These are phyloP conservation scores for Anguilla obscura DNA, from an alignment of 2,797 vertebrate species.

Conservation along the genomic window DNA sequence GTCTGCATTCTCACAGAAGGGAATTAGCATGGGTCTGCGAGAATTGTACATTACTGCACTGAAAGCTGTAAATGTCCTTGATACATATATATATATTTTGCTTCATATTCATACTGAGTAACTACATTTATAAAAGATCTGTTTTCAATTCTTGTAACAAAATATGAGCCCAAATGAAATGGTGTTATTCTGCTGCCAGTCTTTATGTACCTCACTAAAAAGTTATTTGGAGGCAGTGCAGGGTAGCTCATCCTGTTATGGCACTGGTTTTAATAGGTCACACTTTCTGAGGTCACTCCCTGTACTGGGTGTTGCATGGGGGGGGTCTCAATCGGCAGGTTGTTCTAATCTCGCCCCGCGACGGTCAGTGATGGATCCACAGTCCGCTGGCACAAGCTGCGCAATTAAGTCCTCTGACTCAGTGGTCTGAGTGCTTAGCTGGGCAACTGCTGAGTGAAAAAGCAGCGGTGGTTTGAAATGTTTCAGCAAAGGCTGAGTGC, in stretches of 20 bases:
- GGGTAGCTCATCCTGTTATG: background rate
- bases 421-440: background rate
- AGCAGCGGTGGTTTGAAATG: too few species aligned
- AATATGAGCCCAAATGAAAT: background rate
- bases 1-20: background rate
- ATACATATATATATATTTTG: background rate
- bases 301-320: background rate
- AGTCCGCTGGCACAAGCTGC: background rate
- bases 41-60: background rate
- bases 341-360: background rate
- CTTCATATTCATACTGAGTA: background rate
- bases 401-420: background rate
- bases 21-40: background rate
- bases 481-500: background rate
- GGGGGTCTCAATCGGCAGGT: background rate
- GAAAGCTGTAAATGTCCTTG: background rate
- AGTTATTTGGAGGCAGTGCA: background rate
- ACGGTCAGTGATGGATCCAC: background rate
- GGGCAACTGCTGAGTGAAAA: too few species aligned
- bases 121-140: background rate
- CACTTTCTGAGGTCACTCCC: background rate
- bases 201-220: background rate
- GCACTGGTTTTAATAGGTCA: background rate
- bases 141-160: background rate
- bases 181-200: background rate